A percentile compares a stretch with the other conserved stretches of the same genome.
Evolutionary conservation across 1,140 invertebrate species (phyloP).

Genomic region (Euwallacea fornicatus): DNA sequence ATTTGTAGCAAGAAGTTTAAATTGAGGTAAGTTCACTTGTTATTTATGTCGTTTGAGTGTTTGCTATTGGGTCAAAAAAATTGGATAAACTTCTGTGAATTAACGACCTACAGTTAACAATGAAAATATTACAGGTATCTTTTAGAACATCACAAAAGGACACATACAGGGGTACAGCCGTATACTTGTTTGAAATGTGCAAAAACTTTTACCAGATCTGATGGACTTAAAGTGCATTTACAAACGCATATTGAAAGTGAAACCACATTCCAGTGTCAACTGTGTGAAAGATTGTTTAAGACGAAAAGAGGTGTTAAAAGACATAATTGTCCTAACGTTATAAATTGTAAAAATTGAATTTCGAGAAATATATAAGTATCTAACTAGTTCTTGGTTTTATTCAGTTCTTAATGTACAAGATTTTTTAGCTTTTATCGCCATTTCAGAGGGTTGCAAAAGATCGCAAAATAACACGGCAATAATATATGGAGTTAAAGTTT

Average conservation of each 20-base stretch:
- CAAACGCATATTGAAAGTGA: slow-evolving; percentile 17
- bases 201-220: slow-evolving; percentile 25
- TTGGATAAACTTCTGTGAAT: not conserved
- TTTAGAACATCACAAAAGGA: slow-evolving; percentile 18
- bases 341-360: not conserved
- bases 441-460: too few species aligned
- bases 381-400: too few species aligned
- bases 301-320: slow-evolving; percentile 15
- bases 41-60: slow-evolving; percentile 20
- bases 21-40: too few species aligned
- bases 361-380: too few species aligned
- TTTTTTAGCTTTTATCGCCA: too few species aligned
- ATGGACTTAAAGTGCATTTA: slow-evolving; percentile 20
- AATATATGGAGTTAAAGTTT: too few species aligned
- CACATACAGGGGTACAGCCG: slow-evolving; percentile 25
- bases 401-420: too few species aligned
- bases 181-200: slow-evolving; percentile 11
- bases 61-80: slow-evolving; percentile 15
- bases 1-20: slow-evolving; percentile 43
- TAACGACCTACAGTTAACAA: too few species aligned
- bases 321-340: slow-evolving; percentile 22
- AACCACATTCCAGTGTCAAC: slow-evolving; percentile 6
- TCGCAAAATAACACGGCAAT: too few species aligned
- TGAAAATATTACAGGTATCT: slow-evolving; percentile 15
- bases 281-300: slow-evolving; percentile 19